Evolutionary conservation across 2,113 vertebrate species (phyloP), one percentile per base, ranked within the genome.

Genomic region (Microtus pennsylvanicus): DNA sequence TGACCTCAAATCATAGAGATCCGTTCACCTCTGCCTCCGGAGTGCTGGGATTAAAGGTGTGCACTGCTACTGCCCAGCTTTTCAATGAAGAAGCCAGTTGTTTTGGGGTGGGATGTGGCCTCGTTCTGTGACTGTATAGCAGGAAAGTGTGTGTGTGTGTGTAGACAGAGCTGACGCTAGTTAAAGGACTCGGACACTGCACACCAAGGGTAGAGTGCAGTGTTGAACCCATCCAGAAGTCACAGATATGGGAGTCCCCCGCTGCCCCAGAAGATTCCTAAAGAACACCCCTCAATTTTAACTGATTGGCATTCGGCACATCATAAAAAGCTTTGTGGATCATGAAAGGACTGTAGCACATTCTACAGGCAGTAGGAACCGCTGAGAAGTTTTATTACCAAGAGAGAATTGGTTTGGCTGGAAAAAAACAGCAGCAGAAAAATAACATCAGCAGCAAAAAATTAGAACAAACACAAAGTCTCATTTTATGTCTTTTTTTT

Each of bases 241-340:
- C 5, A 14, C 28, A 81, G 45, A 55, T n/a, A 30, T 35, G 28
- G 75, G 67, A 83, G 72, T 82, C 24, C 24, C 21, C 42, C 72
- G 28, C 24, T 58, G 24, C 30, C 17, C 45, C 22, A 11, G 93
- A 77, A 91, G 76, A 63, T 92, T 96, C 90, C 91, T 85, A 85
- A 96, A 63, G 85, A 81, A 52, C 26, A 77, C 75, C 26, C 35
- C 24, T 89, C 14, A 7, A 2, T 89, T 94, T 90, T 90, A 35
- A 91, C n/a, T 30, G 58, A 82, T 77, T 58, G n/a, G 81, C 74
- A 92, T 17, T 75, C 72, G 61, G 47, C 28, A 85, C 77, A 93
- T 88, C 77, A 47, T 86, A 81, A 90, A 96, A 35, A 93, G 85
- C 72, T 92, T 55, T 96, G 65, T 63, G 61, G 74, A 77, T 93